phyloP scores from a whole-genome alignment of 2,888 invertebrate species.

The Melieria picta region DNA sequence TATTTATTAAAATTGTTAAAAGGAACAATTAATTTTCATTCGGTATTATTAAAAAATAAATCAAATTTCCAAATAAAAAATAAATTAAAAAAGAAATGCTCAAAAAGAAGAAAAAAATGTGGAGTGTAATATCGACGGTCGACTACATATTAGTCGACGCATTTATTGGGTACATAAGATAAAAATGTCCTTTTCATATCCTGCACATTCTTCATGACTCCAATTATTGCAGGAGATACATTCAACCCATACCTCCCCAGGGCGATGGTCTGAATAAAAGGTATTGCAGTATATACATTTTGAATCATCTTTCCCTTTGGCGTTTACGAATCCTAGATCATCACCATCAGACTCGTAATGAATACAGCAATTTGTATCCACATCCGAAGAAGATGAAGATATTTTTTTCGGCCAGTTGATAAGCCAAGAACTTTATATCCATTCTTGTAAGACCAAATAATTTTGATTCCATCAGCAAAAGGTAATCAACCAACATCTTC shows the following conservation, averaged over 20 bases:
- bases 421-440: no score
- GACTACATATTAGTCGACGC: not conserved
- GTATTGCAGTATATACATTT: not conserved
- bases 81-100: not conserved
- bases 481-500: not conserved
- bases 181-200: not conserved
- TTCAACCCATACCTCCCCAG: not conserved
- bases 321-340: not conserved
- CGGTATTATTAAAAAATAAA: not conserved
- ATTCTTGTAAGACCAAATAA: not conserved
- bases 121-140: not conserved
- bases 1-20: not conserved
- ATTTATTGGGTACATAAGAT: not conserved
- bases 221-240: not conserved
- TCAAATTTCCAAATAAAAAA: not conserved
- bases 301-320: not conserved
- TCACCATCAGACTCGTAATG: constrained; percentile 16
- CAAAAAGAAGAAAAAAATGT: not conserved
- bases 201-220: not conserved
- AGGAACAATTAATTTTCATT: not conserved
- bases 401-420: no score
- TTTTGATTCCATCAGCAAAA: constrained; percentile 4
- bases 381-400: not conserved
- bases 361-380: constrained; percentile 34
- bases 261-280: not conserved